phyloP scores from a whole-genome alignment of 2,797 vertebrate genomes.

The Gymnoscopelus braueri region DNA sequence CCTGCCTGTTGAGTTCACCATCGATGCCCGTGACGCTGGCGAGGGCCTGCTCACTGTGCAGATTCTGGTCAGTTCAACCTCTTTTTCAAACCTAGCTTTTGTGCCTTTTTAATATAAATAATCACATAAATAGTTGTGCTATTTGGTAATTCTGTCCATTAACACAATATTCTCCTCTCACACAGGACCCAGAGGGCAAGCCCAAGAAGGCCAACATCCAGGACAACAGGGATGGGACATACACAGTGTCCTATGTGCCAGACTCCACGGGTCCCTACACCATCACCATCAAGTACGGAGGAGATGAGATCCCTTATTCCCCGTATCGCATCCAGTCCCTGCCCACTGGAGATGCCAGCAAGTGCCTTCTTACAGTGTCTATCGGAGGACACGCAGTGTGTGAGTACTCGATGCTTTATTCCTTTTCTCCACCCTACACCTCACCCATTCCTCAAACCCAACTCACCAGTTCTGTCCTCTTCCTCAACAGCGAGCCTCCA shows the following conservation, averaged over 20 bases:
- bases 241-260: conserved; percentile 92
- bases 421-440: conserved; percentile 4
- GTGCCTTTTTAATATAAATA: neutral
- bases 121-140: neutral
- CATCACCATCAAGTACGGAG: conserved; percentile 94
- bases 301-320: conserved; percentile 91
- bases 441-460: neutral
- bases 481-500: conserved; percentile 83
- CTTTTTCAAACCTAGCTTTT: conserved; percentile 1
- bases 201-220: conserved; percentile 94
- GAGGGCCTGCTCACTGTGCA: conserved; percentile 96
- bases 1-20: conserved; percentile 95
- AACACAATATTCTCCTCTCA: neutral
- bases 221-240: conserved; percentile 92
- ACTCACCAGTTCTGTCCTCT: conserved; percentile 13
- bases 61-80: conserved; percentile 85
- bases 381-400: conserved; percentile 94
- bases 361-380: conserved; percentile 93
- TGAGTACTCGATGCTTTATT: conserved; percentile 55
- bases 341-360: conserved; percentile 93
- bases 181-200: conserved; percentile 92
- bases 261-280: conserved; percentile 90
- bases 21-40: conserved; percentile 93
- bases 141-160: neutral
- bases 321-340: conserved; percentile 91